A percentile compares a stretch with the other conserved stretches of the same genome.
phyloP scores from a whole-genome alignment of 2,797 vertebrate genomes.

The Syngnathus acus region DNA sequence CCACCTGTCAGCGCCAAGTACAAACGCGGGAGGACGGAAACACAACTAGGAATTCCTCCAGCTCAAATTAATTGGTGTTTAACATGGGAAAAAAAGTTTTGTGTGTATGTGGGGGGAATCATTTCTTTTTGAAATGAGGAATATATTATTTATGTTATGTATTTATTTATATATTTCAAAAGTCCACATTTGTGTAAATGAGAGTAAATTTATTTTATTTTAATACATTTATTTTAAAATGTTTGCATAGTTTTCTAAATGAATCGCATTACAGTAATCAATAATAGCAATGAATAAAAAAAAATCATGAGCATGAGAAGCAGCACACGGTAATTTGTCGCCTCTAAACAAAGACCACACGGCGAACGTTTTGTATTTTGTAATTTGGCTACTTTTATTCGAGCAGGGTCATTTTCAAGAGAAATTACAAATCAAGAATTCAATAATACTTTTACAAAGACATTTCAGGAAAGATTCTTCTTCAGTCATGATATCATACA shows the following conservation, averaged over 20 bases:
- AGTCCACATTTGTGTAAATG: too few species aligned
- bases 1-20: constrained; percentile 49
- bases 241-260: too few species aligned
- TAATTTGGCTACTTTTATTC: constrained; percentile 99
- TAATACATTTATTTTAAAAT: too few species aligned
- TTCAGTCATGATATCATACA: constrained; percentile 99
- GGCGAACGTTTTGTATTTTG: constrained; percentile 52
- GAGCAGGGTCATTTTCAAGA: constrained; percentile 99
- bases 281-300: not conserved
- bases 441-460: constrained; percentile 99
- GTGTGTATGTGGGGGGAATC: too few species aligned
- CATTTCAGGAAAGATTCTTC: constrained; percentile 99
- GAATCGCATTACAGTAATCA: not conserved
- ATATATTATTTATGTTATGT: too few species aligned
- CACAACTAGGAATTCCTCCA: not conserved
- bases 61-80: not conserved
- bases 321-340: not conserved
- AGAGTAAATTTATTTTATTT: too few species aligned
- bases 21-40: constrained; percentile 4
- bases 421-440: constrained; percentile 99
- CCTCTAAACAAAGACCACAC: constrained; percentile 42
- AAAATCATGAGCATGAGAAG: not conserved
- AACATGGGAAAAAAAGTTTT: not conserved
- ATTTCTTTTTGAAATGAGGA: too few species aligned
- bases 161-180: too few species aligned